Conservation (phyloP, 2,113 vertebrate species). For the Pavo muticus region DNA sequence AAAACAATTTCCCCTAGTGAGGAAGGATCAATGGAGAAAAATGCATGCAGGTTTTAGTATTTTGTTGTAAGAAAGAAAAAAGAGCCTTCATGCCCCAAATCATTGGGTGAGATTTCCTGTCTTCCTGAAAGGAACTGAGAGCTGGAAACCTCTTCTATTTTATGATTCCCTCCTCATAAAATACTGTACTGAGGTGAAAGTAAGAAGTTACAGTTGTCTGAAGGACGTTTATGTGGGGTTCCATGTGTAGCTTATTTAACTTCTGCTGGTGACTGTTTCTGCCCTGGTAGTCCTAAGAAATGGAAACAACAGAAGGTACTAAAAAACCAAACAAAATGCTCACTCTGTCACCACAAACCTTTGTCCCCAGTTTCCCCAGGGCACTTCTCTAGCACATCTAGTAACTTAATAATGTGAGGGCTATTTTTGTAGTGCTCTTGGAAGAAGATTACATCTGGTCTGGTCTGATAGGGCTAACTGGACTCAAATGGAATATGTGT, state of each 20-base stretch:
- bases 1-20: slow-evolving; percentile 57
- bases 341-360: accelerated
- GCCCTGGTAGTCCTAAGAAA: neutral
- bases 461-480: neutral
- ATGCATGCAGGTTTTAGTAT: slow-evolving; percentile 20
- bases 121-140: slow-evolving; percentile 4
- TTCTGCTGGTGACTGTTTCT: neutral
- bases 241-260: neutral
- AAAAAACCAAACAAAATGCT: neutral
- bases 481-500: neutral
- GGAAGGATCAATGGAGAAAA: slow-evolving; percentile 26
- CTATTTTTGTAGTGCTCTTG: neutral
- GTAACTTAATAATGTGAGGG: neutral
- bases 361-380: neutral
- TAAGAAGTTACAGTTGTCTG: neutral
- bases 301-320: neutral
- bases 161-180: neutral
- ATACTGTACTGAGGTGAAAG: neutral
- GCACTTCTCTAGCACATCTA: neutral
- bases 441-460: neutral
- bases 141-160: slow-evolving; percentile 12
- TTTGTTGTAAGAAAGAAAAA: slow-evolving; percentile 9
- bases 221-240: slow-evolving; percentile 3
- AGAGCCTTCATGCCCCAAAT: neutral
- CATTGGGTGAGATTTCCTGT: neutral